A percentile compares a stretch with the other conserved stretches of the same genome.
phyloP scores from a whole-genome alignment of 2,113 vertebrate species.

The Rana temporaria region DNA sequence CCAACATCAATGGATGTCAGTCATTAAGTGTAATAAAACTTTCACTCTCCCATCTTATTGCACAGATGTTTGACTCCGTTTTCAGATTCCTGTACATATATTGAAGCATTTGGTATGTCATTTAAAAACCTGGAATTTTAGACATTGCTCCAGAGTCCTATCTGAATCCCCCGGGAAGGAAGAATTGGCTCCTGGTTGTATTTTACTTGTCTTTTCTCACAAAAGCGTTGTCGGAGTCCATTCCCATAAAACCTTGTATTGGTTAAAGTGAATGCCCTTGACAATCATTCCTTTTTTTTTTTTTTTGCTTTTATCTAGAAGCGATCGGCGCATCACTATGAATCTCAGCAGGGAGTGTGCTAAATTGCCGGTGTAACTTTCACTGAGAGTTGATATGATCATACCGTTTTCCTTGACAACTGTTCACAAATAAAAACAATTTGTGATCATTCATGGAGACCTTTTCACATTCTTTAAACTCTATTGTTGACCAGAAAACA shows the following conservation, averaged over 20 bases:
- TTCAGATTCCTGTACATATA: slow-evolving; percentile 20
- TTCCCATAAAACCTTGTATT: background rate
- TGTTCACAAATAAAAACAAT: slow-evolving; percentile 28
- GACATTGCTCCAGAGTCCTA: background rate
- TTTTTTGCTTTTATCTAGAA: slow-evolving; percentile 9
- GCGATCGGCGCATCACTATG: slow-evolving; percentile 3
- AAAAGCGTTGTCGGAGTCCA: background rate
- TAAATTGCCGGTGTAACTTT: slow-evolving; percentile 33
- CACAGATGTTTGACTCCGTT: slow-evolving; percentile 17
- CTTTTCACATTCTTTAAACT: background rate
- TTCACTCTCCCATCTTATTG: slow-evolving; percentile 21
- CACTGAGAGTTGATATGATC: background rate
- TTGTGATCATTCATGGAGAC: slow-evolving; percentile 1
- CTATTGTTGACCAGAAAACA: no score
- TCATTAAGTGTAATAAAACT: slow-evolving; percentile 48
- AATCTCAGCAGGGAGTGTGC: slow-evolving; percentile 18
- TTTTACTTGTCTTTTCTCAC: background rate
- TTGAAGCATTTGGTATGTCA: background rate
- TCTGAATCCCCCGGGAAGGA: background rate
- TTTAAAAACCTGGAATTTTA: background rate
- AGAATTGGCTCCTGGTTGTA: background rate
- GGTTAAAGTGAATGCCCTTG: slow-evolving; percentile 35
- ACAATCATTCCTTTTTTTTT: slow-evolving; percentile 4
- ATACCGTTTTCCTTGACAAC: background rate
- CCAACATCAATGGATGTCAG: slow-evolving; percentile 31